These are phyloP conservation scores for Brachyhypopomus occidentalis DNA, from an alignment of 2,113 vertebrate species.

Conservation along the genomic window DNA sequence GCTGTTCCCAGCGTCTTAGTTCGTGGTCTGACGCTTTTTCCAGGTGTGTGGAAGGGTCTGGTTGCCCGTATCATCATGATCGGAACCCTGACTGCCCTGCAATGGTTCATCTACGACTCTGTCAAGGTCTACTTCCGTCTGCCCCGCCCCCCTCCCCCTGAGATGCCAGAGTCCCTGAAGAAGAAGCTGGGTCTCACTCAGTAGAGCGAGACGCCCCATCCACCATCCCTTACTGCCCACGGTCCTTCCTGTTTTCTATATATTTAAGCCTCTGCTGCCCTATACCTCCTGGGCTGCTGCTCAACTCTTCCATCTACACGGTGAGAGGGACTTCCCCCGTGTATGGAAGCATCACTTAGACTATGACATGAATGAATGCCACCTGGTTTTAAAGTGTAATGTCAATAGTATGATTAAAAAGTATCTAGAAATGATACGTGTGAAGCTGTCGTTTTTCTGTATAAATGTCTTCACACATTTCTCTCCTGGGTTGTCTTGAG, in stretches of 20 bases:
- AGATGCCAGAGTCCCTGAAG: slow-evolving; percentile 99
- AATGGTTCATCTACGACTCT: slow-evolving; percentile 99
- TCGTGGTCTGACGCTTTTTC: background rate
- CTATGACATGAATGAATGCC: slow-evolving; percentile 43
- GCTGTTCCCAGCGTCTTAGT: background rate
- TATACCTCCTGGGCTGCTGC: slow-evolving; percentile 28
- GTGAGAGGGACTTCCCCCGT: slow-evolving; percentile 25
- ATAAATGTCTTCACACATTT: slow-evolving; percentile 16
- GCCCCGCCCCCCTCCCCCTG: slow-evolving; percentile 95
- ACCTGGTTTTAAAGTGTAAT: slow-evolving; percentile 49
- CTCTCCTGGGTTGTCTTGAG: slow-evolving; percentile 1
- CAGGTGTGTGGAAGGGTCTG: slow-evolving; percentile 98
- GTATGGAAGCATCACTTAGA: slow-evolving; percentile 23
- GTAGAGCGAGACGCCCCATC: slow-evolving; percentile 64
- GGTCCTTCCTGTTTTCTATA: slow-evolving; percentile 50
- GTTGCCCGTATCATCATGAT: slow-evolving; percentile 99
- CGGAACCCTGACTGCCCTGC: slow-evolving; percentile 96
- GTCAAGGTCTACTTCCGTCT: slow-evolving; percentile 99
- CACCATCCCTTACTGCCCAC: slow-evolving; percentile 5
- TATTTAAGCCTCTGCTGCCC: slow-evolving; percentile 52
- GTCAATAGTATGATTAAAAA: slow-evolving; percentile 51
- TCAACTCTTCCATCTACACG: slow-evolving; percentile 5
- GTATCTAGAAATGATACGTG: slow-evolving; percentile 22
- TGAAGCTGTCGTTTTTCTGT: slow-evolving; percentile 7
- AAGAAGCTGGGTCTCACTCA: slow-evolving; percentile 94